Percentiles rank a stretch among this genome's conserved stretches.
Evolutionary conservation across 2,888 invertebrate species (phyloP).

Genomic region (Latheticus oryzae): DNA sequence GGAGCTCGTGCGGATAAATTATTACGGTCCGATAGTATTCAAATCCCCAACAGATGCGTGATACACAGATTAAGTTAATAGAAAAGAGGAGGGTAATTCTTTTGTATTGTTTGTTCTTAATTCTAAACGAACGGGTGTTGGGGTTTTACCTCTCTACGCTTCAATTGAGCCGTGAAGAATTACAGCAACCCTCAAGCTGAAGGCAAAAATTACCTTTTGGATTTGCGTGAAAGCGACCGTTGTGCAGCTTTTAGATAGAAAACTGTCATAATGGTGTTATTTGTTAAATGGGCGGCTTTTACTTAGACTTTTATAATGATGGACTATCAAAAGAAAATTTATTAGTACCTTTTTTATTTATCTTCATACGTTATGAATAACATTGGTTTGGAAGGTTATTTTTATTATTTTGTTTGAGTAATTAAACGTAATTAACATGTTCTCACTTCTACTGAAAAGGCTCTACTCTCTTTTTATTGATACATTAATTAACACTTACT

Average conservation of each 20-base stretch:
- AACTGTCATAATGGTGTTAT: constrained; percentile 6
- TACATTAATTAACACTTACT: constrained; percentile 26
- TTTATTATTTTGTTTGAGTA: constrained; percentile 30
- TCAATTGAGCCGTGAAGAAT: constrained; percentile 35
- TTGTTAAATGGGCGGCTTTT: background rate
- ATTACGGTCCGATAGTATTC: constrained; percentile 25
- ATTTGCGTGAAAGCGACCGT: constrained; percentile 21
- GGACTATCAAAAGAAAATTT: constrained; percentile 5
- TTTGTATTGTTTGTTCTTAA: constrained; percentile 33
- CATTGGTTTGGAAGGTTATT: background rate
- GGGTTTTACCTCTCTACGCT: constrained; percentile 1
- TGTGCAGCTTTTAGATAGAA: constrained; percentile 8
- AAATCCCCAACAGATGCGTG: constrained; percentile 35
- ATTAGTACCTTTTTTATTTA: too few relatives aligned
- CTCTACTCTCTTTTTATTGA: constrained; percentile 20
- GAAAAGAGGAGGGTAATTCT: constrained; percentile 27
- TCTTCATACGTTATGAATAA: too few relatives aligned
- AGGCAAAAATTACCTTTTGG: constrained; percentile 29
- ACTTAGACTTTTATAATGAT: background rate
- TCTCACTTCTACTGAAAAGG: constrained; percentile 18
- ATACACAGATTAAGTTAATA: constrained; percentile 19
- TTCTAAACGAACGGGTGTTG: constrained; percentile 26
- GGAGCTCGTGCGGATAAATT: constrained; percentile 31
- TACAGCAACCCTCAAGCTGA: constrained; percentile 13
- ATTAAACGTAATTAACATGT: constrained; percentile 30